A percentile compares a stretch with the other conserved stretches of the same genome.
phyloP scores from a whole-genome alignment of 2,113 vertebrate genomes.

The Neopipo cinnamomea region DNA sequence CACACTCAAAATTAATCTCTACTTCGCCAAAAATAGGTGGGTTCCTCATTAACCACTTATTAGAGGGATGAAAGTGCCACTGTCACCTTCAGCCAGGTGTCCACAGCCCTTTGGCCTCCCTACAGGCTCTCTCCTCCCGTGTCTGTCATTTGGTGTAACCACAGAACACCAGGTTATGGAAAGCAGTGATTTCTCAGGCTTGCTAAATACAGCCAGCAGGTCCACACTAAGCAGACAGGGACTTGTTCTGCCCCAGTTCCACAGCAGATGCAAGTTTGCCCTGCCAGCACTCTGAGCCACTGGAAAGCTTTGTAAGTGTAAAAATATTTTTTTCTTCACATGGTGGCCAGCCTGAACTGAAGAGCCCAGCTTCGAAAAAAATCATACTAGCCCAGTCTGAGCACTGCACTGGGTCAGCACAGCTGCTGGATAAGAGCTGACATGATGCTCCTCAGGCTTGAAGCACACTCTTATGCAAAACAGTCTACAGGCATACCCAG shows the following conservation, averaged over 20 bases:
- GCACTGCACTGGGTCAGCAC: neutral
- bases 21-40: neutral
- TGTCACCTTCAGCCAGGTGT: neutral
- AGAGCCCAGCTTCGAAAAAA: neutral
- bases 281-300: neutral
- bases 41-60: neutral
- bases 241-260: fast-evolving
- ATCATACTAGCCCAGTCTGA: neutral
- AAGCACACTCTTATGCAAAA: neutral
- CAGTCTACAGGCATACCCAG: fast-evolving
- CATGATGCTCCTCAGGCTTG: neutral
- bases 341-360: neutral
- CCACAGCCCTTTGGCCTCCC: neutral
- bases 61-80: neutral
- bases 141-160: neutral
- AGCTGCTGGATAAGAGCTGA: neutral
- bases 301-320: neutral
- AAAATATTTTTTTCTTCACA: too few relatives aligned
- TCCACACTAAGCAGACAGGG: neutral
- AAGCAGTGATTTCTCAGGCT: neutral
- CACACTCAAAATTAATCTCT: neutral
- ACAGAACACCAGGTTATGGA: neutral
- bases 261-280: neutral
- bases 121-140: neutral
- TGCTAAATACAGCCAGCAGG: too few relatives aligned